Conservation (phyloP, 2,113 vertebrate genomes). For the Boulengeromyrus knoepffleri region DNA sequence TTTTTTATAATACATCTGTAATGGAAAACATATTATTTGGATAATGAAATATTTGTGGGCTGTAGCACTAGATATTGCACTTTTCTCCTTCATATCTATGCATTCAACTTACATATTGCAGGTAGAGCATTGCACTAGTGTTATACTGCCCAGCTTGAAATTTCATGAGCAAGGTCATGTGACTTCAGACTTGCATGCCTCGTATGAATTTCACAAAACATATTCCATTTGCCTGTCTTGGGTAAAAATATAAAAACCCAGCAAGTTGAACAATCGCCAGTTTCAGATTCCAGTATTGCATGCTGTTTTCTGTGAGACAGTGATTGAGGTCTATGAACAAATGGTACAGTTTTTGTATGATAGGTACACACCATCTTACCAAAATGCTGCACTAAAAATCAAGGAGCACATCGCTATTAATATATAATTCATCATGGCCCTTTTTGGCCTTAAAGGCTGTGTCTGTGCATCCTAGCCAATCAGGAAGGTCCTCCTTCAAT, state of each 20-base stretch:
- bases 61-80: background rate
- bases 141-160: background rate
- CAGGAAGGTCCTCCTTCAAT: background rate
- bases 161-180: background rate
- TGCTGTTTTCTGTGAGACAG: background rate
- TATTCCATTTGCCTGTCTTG: background rate
- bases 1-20: background rate
- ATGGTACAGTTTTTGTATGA: background rate
- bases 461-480: background rate
- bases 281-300: background rate
- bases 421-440: background rate
- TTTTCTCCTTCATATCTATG: background rate
- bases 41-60: background rate
- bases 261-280: background rate
- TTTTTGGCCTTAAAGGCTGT: background rate
- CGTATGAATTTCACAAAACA: background rate
- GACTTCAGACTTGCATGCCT: background rate
- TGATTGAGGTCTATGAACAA: background rate
- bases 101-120: background rate
- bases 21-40: background rate
- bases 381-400: background rate
- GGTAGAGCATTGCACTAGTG: background rate
- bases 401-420: background rate
- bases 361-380: background rate
- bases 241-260: background rate